Evolutionary conservation across 2,113 vertebrate species (phyloP).

Genomic region (Phaethon lepturus): DNA sequence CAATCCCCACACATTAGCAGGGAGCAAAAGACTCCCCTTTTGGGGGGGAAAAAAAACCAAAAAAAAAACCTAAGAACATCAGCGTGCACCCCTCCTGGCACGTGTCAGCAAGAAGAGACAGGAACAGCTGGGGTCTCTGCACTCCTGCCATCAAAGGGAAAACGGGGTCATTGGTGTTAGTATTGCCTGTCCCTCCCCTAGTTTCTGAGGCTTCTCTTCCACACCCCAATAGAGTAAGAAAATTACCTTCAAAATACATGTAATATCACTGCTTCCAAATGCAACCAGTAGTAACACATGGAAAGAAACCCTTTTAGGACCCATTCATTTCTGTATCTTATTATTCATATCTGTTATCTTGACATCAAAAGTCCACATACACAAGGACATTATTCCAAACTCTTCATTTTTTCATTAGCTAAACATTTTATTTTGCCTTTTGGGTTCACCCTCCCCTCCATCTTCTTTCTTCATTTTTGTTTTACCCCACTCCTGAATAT

Average conservation of each 20-base stretch:
- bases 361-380: neutral
- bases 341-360: no score
- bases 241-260: neutral
- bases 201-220: neutral
- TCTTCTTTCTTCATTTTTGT: neutral
- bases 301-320: neutral
- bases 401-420: neutral
- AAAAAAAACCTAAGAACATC: neutral
- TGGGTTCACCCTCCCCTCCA: neutral
- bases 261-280: neutral
- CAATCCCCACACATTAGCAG: neutral
- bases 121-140: neutral
- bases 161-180: neutral
- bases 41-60: no score
- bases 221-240: neutral
- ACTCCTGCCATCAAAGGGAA: neutral
- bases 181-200: neutral
- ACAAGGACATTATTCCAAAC: fast-evolving
- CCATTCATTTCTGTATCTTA: neutral
- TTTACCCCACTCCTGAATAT: neutral
- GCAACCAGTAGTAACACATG: neutral
- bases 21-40: neutral
- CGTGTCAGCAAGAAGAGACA: neutral
- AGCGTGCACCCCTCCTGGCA: neutral
- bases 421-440: neutral